Evolutionary conservation across 2,797 vertebrate genomes (phyloP).

Genomic region (Tokudaia tokunoshimensis): DNA sequence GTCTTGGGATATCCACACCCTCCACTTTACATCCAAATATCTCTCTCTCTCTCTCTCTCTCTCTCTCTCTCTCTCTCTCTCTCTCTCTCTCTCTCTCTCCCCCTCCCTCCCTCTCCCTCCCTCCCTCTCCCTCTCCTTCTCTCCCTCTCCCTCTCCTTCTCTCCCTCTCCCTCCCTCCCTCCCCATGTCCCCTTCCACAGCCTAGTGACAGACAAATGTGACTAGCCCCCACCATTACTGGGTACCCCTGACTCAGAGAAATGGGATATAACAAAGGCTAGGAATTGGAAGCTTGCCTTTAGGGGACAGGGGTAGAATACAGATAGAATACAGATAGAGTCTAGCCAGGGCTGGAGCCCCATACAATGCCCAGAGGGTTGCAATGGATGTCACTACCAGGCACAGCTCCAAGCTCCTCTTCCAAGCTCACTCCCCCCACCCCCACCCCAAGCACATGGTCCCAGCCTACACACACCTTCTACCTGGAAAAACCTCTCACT

Average conservation of each 20-base stretch:
- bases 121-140: too few relatives aligned
- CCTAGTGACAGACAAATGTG: neutral
- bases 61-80: too few relatives aligned
- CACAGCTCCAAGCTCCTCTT: neutral
- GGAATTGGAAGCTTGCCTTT: neutral
- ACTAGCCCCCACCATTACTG: neutral
- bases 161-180: neutral
- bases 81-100: too few relatives aligned
- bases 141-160: fast-evolving
- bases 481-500: neutral
- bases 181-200: neutral
- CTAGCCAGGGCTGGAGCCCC: neutral
- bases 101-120: too few relatives aligned
- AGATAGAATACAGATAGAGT: neutral
- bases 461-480: fast-evolving
- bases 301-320: neutral
- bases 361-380: neutral
- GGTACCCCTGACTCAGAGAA: neutral
- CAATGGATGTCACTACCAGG: neutral
- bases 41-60: neutral
- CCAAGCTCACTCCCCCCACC: neutral
- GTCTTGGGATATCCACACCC: neutral
- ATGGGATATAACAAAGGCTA: neutral
- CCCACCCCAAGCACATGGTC: neutral
- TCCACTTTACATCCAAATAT: neutral